Percentiles rank a stretch among this genome's conserved stretches.
phyloP scores from a whole-genome alignment of 1,140 invertebrate species.

The Brachionus koreanus region DNA sequence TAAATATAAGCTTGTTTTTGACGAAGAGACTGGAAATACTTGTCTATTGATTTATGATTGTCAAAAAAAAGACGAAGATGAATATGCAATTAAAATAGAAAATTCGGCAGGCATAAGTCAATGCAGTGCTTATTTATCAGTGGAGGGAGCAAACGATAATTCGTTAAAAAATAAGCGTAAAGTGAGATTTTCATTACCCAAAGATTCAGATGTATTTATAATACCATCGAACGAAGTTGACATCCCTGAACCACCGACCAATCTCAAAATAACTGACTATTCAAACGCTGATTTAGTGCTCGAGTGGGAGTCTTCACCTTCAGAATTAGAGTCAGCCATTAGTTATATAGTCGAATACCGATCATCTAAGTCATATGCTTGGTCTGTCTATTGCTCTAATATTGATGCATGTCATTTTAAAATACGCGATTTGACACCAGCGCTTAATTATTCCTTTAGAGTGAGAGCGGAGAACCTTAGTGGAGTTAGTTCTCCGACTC shows the following conservation, averaged over 20 bases:
- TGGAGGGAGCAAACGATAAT: neutral
- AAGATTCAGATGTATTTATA: slow-evolving; percentile 26
- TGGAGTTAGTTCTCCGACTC: slow-evolving; percentile 25
- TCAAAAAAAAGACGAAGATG: neutral
- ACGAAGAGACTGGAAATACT: neutral
- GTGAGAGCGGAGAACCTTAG: slow-evolving; percentile 16
- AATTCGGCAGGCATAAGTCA: slow-evolving; percentile 21
- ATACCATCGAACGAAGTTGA: slow-evolving; percentile 18
- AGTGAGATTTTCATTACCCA: slow-evolving; percentile 25
- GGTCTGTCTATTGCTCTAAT: slow-evolving; percentile 22
- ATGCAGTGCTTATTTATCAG: slow-evolving; percentile 31
- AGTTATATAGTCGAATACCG: slow-evolving; percentile 38
- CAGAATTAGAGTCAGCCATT: neutral
- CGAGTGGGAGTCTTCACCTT: slow-evolving; percentile 3
- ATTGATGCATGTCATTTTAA: neutral
- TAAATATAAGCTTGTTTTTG: neutral
- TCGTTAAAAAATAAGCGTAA: neutral
- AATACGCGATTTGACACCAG: neutral
- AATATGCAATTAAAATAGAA: neutral
- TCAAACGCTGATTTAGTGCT: neutral
- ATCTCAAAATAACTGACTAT: neutral
- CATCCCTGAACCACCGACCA: neutral
- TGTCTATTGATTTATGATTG: neutral
- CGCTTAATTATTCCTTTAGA: slow-evolving; percentile 21
- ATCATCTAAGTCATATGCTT: slow-evolving; percentile 10